Evolutionary conservation across 2,888 invertebrate species (phyloP).

Genomic region (Acanthosepion lycidas): DNA sequence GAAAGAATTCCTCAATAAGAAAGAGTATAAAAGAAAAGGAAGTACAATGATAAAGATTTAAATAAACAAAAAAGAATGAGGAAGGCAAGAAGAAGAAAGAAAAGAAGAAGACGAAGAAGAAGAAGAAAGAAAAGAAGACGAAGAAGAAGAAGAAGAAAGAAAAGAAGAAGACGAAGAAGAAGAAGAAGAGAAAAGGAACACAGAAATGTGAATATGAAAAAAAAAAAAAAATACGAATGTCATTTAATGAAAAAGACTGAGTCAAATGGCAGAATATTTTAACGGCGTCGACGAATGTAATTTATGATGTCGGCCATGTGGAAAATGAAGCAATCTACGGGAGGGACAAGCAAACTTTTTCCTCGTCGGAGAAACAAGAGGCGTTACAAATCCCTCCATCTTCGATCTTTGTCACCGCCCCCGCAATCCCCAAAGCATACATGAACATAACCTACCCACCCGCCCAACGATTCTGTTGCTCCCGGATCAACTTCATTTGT

Average conservation of each 20-base stretch:
- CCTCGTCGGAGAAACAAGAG: background rate
- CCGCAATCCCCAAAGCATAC: background rate
- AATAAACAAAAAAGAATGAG: too few relatives aligned
- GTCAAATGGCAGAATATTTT: background rate
- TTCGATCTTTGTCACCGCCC: background rate
- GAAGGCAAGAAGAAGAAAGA: too few relatives aligned
- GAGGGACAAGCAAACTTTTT: background rate
- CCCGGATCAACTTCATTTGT: background rate
- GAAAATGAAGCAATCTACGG: conserved; percentile 17
- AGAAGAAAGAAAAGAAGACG: too few relatives aligned
- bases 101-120: too few relatives aligned
- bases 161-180: too few relatives aligned
- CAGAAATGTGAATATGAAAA: too few relatives aligned
- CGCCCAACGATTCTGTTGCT: background rate
- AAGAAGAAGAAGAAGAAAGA: too few relatives aligned
- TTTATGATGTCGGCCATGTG: background rate
- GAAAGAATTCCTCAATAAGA: too few relatives aligned
- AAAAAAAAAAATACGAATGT: too few relatives aligned
- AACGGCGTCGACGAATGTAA: background rate
- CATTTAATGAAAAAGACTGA: background rate
- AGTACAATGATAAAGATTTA: too few relatives aligned
- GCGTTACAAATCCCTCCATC: background rate
- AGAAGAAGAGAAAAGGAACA: too few relatives aligned
- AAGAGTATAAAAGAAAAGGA: too few relatives aligned
- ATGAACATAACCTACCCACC: background rate